These are phyloP conservation scores for Aptenodytes patagonicus DNA, from an alignment of 2,113 vertebrate genomes.

Conservation along the genomic window DNA sequence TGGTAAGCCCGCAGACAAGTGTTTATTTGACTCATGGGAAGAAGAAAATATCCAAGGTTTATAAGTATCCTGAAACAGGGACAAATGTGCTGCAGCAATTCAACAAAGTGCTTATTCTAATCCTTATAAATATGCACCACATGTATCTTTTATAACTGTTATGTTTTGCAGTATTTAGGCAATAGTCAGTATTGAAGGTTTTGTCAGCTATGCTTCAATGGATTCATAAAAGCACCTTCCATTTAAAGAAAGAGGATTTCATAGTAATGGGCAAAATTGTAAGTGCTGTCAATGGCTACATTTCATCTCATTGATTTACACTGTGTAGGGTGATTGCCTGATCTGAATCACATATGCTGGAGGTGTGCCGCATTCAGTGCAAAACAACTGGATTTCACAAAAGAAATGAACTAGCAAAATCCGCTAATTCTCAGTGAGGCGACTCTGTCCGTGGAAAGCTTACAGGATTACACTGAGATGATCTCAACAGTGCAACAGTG, in stretches of 20 bases:
- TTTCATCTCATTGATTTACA: slow-evolving; percentile 60
- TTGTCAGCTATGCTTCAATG: slow-evolving; percentile 51
- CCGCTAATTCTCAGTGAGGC: neutral
- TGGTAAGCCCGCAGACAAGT: neutral
- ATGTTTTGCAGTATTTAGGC: slow-evolving; percentile 54
- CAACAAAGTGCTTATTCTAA: slow-evolving; percentile 42
- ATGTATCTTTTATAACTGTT: slow-evolving; percentile 34
- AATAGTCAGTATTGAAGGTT: neutral
- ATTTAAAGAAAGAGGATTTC: slow-evolving; percentile 51
- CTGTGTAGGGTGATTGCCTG: slow-evolving; percentile 20
- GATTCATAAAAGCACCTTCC: slow-evolving; percentile 45
- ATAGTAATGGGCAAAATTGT: slow-evolving; percentile 47
- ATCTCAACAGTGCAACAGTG: neutral
- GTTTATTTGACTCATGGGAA: slow-evolving; percentile 6
- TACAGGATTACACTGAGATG: neutral
- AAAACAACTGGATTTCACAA: slow-evolving; percentile 8
- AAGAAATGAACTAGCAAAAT: neutral
- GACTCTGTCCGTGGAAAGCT: neutral
- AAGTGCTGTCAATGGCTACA: slow-evolving; percentile 56
- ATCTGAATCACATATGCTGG: neutral
- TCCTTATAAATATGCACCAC: slow-evolving; percentile 46
- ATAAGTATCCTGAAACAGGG: slow-evolving; percentile 6
- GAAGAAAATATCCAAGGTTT: neutral
- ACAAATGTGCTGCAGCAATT: slow-evolving; percentile 4
- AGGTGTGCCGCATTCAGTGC: neutral